Evolutionary conservation across 1,140 invertebrate species (phyloP).

Genomic region (Drosophila jambulina): DNA sequence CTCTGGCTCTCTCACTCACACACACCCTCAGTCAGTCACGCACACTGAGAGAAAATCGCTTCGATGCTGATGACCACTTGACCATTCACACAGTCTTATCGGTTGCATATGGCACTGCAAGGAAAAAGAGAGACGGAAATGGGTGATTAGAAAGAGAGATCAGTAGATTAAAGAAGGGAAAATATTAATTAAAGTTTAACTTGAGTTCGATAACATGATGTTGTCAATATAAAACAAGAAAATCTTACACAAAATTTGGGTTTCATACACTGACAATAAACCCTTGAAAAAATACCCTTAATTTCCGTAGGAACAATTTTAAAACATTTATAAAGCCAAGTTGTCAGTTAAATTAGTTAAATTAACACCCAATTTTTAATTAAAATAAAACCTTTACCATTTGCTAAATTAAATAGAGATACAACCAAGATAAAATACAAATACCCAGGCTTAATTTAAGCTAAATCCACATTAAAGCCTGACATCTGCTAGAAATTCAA

Average conservation of each 20-base stretch:
- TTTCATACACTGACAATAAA: no score
- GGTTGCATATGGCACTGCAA: slow-evolving; percentile 80
- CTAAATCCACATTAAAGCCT: not conserved
- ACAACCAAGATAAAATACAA: not conserved
- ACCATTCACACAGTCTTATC: slow-evolving; percentile 77
- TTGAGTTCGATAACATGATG: not conserved
- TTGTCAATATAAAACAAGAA: not conserved
- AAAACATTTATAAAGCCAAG: no score
- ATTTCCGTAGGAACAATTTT: no score
- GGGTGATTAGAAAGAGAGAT: not conserved
- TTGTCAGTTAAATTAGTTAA: no score
- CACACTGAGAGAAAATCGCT: slow-evolving; percentile 28
- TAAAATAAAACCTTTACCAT: not conserved
- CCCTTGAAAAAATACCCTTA: no score
- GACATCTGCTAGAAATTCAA: not conserved
- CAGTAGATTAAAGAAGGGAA: not conserved
- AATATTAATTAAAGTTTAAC: no score
- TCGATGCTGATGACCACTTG: slow-evolving; percentile 62
- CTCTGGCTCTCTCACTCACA: slow-evolving; percentile 20
- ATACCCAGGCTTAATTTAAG: not conserved
- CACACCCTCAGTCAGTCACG: slow-evolving; percentile 32
- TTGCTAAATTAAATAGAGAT: not conserved
- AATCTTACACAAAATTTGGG: not conserved
- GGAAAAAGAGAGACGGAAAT: slow-evolving; percentile 1
- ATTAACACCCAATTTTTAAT: not conserved